Percentiles rank a stretch among this genome's conserved stretches.
Evolutionary conservation across 1,140 invertebrate genomes (phyloP).

Genomic region (Bombyx mandarina): DNA sequence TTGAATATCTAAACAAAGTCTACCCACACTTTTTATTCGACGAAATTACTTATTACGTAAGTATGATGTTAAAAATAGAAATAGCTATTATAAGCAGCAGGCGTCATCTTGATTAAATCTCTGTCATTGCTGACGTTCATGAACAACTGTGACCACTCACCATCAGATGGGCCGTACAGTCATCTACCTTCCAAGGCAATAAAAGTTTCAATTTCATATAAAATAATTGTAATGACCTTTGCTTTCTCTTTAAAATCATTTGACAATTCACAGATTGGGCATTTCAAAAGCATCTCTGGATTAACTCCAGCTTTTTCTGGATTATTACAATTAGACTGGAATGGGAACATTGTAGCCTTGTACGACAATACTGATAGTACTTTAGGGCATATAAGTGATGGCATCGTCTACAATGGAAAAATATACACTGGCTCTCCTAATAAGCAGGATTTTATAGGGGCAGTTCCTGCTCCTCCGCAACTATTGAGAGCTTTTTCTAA

Average conservation of each 20-base stretch:
- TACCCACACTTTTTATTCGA: constrained; percentile 74
- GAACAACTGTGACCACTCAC: no score
- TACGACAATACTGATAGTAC: constrained; percentile 71
- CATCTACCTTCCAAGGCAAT: no score
- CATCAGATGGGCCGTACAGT: no score
- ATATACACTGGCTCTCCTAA: constrained; percentile 77
- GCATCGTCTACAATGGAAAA: constrained; percentile 72
- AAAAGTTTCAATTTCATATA: background rate
- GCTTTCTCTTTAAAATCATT: constrained; percentile 2
- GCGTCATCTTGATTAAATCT: background rate
- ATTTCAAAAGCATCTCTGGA: constrained; percentile 40
- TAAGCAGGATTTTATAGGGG: constrained; percentile 74
- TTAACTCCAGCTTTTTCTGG: constrained; percentile 50
- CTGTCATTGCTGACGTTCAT: background rate
- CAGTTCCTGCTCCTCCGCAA: constrained; percentile 69
- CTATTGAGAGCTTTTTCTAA: constrained; percentile 66
- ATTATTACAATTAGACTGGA: constrained; percentile 75
- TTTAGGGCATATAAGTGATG: constrained; percentile 72
- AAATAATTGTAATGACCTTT: constrained; percentile 3
- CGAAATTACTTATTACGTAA: constrained; percentile 69
- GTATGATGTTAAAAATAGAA: constrained; percentile 21
- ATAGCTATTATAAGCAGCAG: no score
- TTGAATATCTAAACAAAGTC: constrained; percentile 70
- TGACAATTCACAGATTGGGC: constrained; percentile 65
- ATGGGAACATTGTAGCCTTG: constrained; percentile 77